These are phyloP conservation scores for Timema cristinae DNA, from an alignment of 2,888 invertebrate species.

Conservation along the genomic window DNA sequence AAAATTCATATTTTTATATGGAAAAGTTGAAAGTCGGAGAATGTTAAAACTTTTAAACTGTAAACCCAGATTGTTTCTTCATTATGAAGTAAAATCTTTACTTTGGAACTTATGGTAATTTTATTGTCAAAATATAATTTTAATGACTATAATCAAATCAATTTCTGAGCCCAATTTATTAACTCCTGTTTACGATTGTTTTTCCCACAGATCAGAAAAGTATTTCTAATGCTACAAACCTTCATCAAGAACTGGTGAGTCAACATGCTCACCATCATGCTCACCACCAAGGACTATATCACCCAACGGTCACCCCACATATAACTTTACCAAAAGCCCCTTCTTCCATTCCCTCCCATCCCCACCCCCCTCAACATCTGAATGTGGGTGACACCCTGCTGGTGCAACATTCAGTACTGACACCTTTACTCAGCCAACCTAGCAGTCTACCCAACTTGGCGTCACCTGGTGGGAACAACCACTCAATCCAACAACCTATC, in stretches of 20 bases:
- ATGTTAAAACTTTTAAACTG: too few relatives aligned
- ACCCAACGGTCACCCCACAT: slow-evolving; percentile 17
- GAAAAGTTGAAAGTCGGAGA: too few relatives aligned
- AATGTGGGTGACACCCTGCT: slow-evolving; percentile 20
- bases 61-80: too few relatives aligned
- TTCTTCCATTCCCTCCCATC: slow-evolving; percentile 29
- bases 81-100: too few relatives aligned
- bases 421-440: slow-evolving; percentile 41
- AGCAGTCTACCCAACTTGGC: slow-evolving; percentile 17
- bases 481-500: slow-evolving; percentile 25
- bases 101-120: too few relatives aligned
- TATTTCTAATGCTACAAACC: slow-evolving; percentile 33
- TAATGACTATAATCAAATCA: too few relatives aligned
- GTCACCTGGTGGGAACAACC: slow-evolving; percentile 23
- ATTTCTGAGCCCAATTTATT: too few relatives aligned
- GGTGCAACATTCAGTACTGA: slow-evolving; percentile 39
- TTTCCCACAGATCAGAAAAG: slow-evolving; percentile 40
- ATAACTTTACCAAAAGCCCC: slow-evolving; percentile 33
- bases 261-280: slow-evolving; percentile 30
- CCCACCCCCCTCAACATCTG: slow-evolving; percentile 17
- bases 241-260: slow-evolving; percentile 42
- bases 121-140: too few relatives aligned
- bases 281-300: slow-evolving; percentile 33
- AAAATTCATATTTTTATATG: too few relatives aligned
- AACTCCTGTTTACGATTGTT: background rate